Evolutionary conservation across 2,888 invertebrate species (phyloP).

Genomic region (Molorchus minor): DNA sequence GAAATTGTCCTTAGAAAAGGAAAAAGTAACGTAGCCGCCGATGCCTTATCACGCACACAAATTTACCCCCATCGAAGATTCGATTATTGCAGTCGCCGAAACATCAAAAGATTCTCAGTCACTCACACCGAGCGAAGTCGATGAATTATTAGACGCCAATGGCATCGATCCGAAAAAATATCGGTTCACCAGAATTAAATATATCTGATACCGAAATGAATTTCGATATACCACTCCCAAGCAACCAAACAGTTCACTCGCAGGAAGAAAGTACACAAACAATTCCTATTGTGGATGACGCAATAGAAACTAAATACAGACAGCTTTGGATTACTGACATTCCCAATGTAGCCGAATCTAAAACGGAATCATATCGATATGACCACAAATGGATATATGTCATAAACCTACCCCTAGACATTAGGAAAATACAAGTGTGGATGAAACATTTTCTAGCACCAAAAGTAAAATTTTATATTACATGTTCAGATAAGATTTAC

Average conservation of each 20-base stretch:
- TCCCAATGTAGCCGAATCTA: not conserved
- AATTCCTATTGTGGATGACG: not conserved
- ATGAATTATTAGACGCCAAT: not conserved
- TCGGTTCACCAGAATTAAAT: not conserved
- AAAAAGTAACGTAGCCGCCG: not conserved
- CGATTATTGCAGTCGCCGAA: not conserved
- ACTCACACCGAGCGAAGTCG: not conserved
- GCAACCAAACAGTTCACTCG: not conserved
- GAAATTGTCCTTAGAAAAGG: constrained; percentile 1
- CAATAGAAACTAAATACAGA: not conserved
- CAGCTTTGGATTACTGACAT: not conserved
- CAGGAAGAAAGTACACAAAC: not conserved
- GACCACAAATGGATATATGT: not conserved
- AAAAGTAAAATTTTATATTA: too few relatives aligned
- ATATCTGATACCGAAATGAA: too few relatives aligned
- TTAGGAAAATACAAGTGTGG: not conserved
- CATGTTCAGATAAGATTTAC: too few relatives aligned
- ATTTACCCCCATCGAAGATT: constrained; percentile 1
- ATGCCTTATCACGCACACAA: not conserved
- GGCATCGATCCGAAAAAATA: not conserved
- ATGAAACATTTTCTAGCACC: not conserved
- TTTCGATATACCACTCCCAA: too few relatives aligned
- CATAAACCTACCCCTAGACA: too few relatives aligned
- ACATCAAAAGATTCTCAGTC: not conserved
- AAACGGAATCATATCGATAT: not conserved